These are phyloP conservation scores for Hydrochoerus hydrochaeris DNA, from an alignment of 2,113 vertebrate genomes.

Conservation along the genomic window DNA sequence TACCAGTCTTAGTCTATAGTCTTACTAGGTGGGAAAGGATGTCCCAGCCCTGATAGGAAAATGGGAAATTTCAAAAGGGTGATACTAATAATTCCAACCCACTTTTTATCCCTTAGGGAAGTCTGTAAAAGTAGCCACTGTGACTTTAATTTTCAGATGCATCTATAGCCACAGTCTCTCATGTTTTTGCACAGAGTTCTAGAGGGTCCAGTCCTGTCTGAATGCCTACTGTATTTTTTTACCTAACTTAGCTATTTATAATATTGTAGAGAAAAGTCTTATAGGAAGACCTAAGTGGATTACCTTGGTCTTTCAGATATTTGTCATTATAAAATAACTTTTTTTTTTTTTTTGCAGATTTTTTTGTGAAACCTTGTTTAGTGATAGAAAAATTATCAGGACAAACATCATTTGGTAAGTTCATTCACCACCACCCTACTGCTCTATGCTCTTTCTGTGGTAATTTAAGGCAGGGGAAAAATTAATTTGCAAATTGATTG, in stretches of 20 bases:
- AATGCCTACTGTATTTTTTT: background rate
- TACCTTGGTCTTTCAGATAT: constrained; percentile 1
- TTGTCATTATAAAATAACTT: constrained; percentile 61
- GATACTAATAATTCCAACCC: too few relatives aligned
- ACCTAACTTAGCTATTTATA: background rate
- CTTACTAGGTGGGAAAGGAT: too few relatives aligned
- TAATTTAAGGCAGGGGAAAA: constrained; percentile 39
- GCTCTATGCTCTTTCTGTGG: background rate
- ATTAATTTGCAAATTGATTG: constrained; percentile 15
- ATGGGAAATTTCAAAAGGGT: background rate
- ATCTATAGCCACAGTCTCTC: too few relatives aligned
- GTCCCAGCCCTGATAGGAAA: background rate
- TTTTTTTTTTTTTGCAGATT: constrained; percentile 83
- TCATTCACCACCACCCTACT: background rate
- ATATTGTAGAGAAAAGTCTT: constrained; percentile 5
- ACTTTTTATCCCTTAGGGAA: too few relatives aligned
- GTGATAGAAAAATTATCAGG: constrained; percentile 68
- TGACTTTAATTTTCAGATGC: too few relatives aligned
- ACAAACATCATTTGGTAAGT: constrained; percentile 82
- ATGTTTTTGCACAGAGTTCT: too few relatives aligned
- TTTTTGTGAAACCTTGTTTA: constrained; percentile 78
- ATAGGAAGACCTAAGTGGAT: background rate
- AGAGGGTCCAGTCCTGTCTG: background rate
- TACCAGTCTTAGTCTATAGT: too few relatives aligned
- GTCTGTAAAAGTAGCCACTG: too few relatives aligned